Conservation (phyloP, 2,888 invertebrate genomes). For the Brenthis hecate region DNA sequence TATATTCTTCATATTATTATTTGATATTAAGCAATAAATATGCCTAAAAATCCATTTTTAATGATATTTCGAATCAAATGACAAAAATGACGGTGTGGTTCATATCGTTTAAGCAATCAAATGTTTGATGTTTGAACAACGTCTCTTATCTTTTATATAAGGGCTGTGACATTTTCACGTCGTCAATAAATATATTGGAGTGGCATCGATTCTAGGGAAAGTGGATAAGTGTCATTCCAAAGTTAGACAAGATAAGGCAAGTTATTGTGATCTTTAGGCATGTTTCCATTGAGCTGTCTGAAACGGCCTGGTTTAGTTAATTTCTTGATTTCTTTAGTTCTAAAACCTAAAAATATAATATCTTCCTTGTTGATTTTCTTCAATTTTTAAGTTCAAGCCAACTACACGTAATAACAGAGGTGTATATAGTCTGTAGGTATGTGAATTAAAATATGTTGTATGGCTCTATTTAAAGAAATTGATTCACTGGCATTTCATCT, state of each 20-base stretch:
- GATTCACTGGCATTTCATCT: no score
- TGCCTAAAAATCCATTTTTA: background rate
- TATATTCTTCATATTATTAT: no score
- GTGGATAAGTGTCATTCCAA: slow-evolving; percentile 68
- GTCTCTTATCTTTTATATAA: slow-evolving; percentile 25
- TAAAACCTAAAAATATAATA: no score
- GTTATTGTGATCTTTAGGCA: slow-evolving; percentile 50
- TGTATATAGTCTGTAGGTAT: no score
- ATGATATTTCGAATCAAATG: background rate
- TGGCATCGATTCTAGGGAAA: slow-evolving; percentile 63
- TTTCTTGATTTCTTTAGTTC: no score
- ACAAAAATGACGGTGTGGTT: background rate
- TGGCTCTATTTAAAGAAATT: no score
- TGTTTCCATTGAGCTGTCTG: slow-evolving; percentile 28
- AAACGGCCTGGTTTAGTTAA: background rate
- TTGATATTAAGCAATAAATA: no score
- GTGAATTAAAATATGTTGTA: no score
- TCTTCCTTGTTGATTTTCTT: no score
- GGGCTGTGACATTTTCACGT: slow-evolving; percentile 32
- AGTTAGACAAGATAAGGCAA: slow-evolving; percentile 64
- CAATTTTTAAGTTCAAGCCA: no score
- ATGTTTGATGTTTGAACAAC: slow-evolving; percentile 24
- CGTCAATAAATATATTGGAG: slow-evolving; percentile 44
- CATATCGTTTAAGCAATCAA: slow-evolving; percentile 9
- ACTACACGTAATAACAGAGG: no score